Evolutionary conservation across 2,113 vertebrate species (phyloP).

Genomic region (Megaceryle torquata): DNA sequence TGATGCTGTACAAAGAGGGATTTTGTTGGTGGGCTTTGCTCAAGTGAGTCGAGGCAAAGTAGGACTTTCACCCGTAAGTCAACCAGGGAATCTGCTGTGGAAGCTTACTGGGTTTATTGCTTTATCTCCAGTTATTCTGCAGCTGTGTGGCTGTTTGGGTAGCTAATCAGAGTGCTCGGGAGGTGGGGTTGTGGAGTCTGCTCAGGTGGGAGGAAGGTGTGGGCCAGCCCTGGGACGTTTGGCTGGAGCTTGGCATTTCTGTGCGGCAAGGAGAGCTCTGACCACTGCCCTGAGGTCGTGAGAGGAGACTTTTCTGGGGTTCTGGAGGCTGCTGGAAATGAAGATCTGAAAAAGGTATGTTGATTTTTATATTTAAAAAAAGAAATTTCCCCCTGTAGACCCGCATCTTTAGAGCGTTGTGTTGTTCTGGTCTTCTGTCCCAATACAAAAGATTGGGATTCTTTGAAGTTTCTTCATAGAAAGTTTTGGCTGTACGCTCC

Average conservation of each 20-base stretch:
- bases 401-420: accelerated
- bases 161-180: background rate
- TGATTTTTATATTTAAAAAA: background rate
- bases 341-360: background rate
- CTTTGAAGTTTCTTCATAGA: background rate
- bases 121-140: background rate
- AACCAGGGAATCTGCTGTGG: accelerated
- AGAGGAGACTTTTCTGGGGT: background rate
- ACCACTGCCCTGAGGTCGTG: accelerated
- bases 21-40: background rate
- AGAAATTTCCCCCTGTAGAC: accelerated
- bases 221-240: accelerated
- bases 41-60: background rate
- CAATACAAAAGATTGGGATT: background rate
- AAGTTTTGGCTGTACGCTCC: background rate
- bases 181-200: background rate
- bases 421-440: background rate
- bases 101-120: accelerated
- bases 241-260: accelerated
- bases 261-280: accelerated
- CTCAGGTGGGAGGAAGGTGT: background rate
- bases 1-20: background rate
- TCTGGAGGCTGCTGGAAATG: background rate
- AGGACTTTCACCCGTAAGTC: background rate
- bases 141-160: background rate